These are phyloP conservation scores for Ephestia elutella DNA, from an alignment of 1,140 invertebrate genomes.

Conservation along the genomic window DNA sequence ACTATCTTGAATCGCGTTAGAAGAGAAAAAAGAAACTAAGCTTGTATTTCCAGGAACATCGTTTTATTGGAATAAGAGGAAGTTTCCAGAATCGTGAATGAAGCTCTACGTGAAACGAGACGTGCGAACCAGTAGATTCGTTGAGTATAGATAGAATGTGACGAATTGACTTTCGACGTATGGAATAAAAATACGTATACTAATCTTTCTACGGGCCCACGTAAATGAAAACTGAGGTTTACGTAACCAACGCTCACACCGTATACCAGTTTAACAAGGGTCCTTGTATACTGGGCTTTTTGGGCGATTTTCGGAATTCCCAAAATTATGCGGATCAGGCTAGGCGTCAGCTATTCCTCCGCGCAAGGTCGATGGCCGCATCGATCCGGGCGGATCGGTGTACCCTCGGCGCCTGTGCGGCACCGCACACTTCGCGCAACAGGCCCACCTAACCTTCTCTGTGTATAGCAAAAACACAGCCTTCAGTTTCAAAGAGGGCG, in stretches of 20 bases:
- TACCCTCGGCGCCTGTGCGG: constrained; percentile 51
- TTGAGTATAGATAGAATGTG: too few relatives aligned
- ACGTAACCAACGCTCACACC: neutral
- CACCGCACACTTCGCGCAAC: constrained; percentile 48
- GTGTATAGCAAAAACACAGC: constrained; percentile 49
- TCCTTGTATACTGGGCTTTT: neutral
- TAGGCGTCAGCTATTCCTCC: constrained; percentile 28
- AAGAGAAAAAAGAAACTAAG: too few relatives aligned
- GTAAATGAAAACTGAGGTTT: too few relatives aligned
- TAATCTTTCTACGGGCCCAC: too few relatives aligned
- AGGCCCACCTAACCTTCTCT: constrained; percentile 45
- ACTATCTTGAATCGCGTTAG: too few relatives aligned
- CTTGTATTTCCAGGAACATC: too few relatives aligned
- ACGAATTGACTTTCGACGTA: too few relatives aligned
- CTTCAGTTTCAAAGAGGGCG: constrained; percentile 58
- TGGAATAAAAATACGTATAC: too few relatives aligned
- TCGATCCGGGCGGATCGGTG: constrained; percentile 43
- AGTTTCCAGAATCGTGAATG: too few relatives aligned
- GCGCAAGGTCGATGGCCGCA: constrained; percentile 61
- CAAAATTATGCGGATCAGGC: constrained; percentile 25
- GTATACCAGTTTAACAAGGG: neutral
- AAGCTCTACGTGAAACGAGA: too few relatives aligned
- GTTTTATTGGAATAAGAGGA: too few relatives aligned
- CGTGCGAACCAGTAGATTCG: too few relatives aligned
- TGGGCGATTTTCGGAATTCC: constrained; percentile 2